Conservation (phyloP, 2,797 vertebrate genomes). For the Hyperoplus immaculatus region DNA sequence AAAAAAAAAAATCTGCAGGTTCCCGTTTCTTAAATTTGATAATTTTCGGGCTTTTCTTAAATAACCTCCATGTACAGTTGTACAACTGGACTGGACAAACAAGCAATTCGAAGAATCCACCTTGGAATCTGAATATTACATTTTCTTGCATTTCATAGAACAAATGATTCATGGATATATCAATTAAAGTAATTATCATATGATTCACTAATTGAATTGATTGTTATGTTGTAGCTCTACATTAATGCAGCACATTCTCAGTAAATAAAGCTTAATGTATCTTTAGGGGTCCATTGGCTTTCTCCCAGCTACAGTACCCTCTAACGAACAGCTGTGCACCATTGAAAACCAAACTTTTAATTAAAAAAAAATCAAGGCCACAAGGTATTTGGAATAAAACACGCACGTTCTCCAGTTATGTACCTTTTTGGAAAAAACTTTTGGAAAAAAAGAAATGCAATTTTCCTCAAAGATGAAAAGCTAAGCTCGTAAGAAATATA, state of each 20-base stretch:
- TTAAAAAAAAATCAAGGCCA: no score
- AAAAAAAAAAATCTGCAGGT: slow-evolving; percentile 11
- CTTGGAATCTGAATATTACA: background rate
- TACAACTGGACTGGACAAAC: background rate
- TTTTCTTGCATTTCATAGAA: background rate
- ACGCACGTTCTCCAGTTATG: no score
- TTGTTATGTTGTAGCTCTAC: background rate
- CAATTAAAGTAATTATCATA: background rate
- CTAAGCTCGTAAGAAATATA: background rate
- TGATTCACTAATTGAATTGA: background rate
- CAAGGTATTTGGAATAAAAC: no score
- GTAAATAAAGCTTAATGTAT: no score
- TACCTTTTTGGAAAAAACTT: background rate
- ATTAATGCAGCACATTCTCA: background rate
- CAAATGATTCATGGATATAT: background rate
- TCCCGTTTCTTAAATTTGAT: background rate
- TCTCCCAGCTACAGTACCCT: no score
- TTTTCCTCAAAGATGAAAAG: background rate
- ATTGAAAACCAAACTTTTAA: no score
- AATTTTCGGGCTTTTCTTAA: slow-evolving; percentile 8
- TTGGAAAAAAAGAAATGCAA: background rate
- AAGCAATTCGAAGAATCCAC: background rate
- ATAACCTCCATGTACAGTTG: background rate
- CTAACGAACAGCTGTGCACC: no score
- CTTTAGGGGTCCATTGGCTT: no score